Evolutionary conservation across 2,113 vertebrate genomes (phyloP).

Genomic region (Triplophysa siluroides): DNA sequence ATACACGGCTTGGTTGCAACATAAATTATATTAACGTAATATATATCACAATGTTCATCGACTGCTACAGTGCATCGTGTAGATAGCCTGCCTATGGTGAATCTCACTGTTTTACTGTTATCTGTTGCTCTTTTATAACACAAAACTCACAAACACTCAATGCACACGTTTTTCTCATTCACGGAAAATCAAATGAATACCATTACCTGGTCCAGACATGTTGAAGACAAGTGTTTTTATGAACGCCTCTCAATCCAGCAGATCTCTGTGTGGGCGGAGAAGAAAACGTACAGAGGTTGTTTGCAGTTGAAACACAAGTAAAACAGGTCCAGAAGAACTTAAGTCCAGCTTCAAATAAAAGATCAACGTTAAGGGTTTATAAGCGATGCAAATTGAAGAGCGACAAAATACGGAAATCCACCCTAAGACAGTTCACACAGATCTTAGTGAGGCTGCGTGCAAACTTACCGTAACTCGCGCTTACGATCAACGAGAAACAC

Average conservation of each 20-base stretch:
- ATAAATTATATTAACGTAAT: neutral
- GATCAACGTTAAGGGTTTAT: neutral
- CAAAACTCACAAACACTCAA: neutral
- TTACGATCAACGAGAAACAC: neutral
- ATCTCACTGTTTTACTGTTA: neutral
- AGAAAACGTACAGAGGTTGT: neutral
- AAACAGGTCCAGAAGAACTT: neutral
- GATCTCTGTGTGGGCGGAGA: neutral
- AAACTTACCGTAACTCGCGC: too few relatives aligned
- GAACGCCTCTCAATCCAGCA: neutral
- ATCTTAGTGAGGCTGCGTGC: neutral
- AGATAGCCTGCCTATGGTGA: neutral
- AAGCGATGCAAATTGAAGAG: neutral
- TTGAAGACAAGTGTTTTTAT: conserved; percentile 15
- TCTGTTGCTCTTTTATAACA: neutral
- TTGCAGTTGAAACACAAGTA: neutral
- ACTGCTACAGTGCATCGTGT: neutral
- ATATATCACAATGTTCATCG: neutral
- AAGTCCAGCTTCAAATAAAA: neutral
- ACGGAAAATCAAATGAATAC: neutral
- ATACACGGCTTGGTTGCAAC: neutral
- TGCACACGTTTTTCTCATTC: too few relatives aligned
- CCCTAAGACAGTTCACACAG: too few relatives aligned
- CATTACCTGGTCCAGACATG: conserved; percentile 39
- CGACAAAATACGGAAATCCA: neutral